Percentiles rank a stretch among this genome's conserved stretches.
These are phyloP conservation scores for Galbula dea DNA, from an alignment of 2,113 vertebrate genomes.

Conservation along the genomic window DNA sequence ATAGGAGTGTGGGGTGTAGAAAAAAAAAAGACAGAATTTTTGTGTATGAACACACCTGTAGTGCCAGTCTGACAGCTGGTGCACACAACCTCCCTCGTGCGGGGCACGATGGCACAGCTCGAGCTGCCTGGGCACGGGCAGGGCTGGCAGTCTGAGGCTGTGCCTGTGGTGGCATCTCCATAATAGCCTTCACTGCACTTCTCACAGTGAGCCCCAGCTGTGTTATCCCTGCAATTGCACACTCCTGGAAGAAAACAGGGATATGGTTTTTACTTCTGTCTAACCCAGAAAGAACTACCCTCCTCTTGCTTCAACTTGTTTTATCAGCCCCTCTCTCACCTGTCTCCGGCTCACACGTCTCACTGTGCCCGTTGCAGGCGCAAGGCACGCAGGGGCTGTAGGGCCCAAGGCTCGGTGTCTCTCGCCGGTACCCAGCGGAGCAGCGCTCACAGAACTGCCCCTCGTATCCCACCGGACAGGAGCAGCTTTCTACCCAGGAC, in stretches of 20 bases:
- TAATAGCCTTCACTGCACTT: slow-evolving; percentile 90
- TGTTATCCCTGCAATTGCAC: slow-evolving; percentile 89
- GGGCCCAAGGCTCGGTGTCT: slow-evolving; percentile 75
- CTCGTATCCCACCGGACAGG: slow-evolving; percentile 86
- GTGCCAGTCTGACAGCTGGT: slow-evolving; percentile 92
- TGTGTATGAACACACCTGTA: slow-evolving; percentile 76
- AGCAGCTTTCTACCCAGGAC: slow-evolving; percentile 91
- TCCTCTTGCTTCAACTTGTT: background rate
- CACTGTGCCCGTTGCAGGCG: slow-evolving; percentile 89
- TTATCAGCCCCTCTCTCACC: slow-evolving; percentile 69
- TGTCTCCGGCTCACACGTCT: slow-evolving; percentile 81
- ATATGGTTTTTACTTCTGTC: background rate
- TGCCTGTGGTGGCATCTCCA: slow-evolving; percentile 84
- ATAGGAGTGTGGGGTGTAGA: rapidly evolving
- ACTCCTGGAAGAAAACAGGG: slow-evolving; percentile 67
- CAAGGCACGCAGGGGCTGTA: slow-evolving; percentile 92
- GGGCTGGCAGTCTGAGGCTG: slow-evolving; percentile 78
- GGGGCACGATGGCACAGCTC: slow-evolving; percentile 87
- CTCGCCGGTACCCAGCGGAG: slow-evolving; percentile 83
- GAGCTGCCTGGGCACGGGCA: slow-evolving; percentile 89
- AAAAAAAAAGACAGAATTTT: background rate
- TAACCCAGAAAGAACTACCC: rapidly evolving
- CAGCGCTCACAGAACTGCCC: slow-evolving; percentile 94
- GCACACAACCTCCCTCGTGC: slow-evolving; percentile 90
- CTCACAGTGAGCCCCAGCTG: slow-evolving; percentile 88